Conservation (phyloP, 2,797 vertebrate species). For the Psittacula echo region DNA sequence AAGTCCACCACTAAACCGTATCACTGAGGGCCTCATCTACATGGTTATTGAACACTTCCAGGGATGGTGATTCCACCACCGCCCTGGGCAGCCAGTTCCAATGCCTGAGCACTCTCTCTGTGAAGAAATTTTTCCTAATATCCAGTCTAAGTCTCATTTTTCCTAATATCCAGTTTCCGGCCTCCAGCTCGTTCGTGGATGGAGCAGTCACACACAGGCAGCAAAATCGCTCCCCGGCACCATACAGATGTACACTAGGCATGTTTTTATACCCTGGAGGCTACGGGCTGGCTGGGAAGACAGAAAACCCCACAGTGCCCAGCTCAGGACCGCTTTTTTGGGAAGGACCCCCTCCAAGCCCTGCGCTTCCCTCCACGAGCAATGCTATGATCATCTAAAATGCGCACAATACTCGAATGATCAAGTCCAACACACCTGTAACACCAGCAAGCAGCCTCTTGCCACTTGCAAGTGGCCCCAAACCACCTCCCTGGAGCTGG, state of each 20-base stretch:
- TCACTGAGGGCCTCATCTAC: not conserved
- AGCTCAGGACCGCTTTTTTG: not conserved
- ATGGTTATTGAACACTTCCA: not conserved
- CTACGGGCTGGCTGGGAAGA: not conserved
- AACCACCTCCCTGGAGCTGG: not conserved
- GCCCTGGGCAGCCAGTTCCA: not conserved
- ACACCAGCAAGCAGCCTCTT: fast-evolving
- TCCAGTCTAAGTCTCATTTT: not conserved
- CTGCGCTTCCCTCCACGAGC: not conserved
- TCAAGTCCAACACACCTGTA: not conserved
- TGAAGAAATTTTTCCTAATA: not conserved
- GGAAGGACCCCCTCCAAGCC: not conserved
- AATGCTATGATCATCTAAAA: fast-evolving
- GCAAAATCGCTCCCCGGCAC: not conserved
- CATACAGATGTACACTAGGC: fast-evolving
- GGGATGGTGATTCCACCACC: not conserved
- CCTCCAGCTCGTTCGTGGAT: fast-evolving
- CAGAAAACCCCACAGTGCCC: not conserved
- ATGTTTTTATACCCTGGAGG: not conserved
- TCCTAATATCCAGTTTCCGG: not conserved
- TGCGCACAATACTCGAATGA: fast-evolving
- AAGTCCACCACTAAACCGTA: not conserved
- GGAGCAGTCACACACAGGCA: fast-evolving
- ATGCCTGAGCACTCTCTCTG: not conserved
- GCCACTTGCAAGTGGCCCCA: not conserved